Base-by-base conservation (phyloP, 2,113 vertebrate species). In the Mungos mungo region DNA sequence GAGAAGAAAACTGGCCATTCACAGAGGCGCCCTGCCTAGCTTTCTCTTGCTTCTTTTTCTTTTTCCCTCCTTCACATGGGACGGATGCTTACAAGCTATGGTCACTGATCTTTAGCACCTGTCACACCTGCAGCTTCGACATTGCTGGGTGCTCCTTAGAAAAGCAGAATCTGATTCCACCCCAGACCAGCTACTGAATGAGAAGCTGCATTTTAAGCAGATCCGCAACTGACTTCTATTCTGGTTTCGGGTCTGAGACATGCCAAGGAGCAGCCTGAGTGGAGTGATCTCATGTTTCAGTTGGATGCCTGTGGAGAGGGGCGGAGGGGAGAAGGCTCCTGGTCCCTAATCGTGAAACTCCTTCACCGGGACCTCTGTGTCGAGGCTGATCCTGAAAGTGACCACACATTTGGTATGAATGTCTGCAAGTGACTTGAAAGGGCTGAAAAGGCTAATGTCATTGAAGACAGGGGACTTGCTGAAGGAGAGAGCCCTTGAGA, bases 401-500 rank as follows among this genome's bases (percentile, higher is more conserved):
- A 25, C 13, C 2, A 2, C 29, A 45, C n/a, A 45, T 52, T 60
- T 38, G 35, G 27, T 6, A 11, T n/a, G 66, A 68, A 54, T 35
- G 45, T 66, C 25, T 38, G 45, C 31, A 66, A 27, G 72, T 38
- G 72, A 74, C 57, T 21, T 33, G 16, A 72, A 54, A 19, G 11
- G 45, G 13, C 2, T 47, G 50, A 25, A 19, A 31, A 33, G 2
- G n/a, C 4, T 2, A 4, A 1, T 3, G 11, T 41, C 12, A 2
- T 16, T 12, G 86, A 45, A 54, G 54, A 38, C 0, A 19, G 45
- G 29, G 33, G 25, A n/a, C 5, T 5, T 21, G 35, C 31, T 0
- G 25, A 41, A 79, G n/a, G 25, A 15, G 35, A 65, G 21, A 76
- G 7, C 13, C 10, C 85, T 45, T 18, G n/a, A 57, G 41, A 63